phyloP scores from a whole-genome alignment of 2,797 vertebrate species.

The Sebastes cheni region DNA sequence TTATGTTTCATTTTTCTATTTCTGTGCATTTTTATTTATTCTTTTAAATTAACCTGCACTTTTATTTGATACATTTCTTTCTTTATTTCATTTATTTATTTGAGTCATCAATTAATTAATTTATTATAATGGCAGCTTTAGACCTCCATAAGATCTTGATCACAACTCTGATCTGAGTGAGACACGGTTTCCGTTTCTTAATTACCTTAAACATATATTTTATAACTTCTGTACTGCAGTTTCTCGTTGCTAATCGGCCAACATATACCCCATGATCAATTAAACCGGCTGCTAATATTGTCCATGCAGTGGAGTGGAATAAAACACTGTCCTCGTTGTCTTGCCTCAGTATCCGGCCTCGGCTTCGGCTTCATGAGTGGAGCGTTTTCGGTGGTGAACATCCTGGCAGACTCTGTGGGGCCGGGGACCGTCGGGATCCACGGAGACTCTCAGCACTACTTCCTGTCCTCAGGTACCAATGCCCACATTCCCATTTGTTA shows the following conservation, averaged over 20 bases:
- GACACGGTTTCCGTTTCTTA: neutral
- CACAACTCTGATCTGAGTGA: too few species aligned
- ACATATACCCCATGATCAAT: neutral
- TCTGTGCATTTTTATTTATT: too few species aligned
- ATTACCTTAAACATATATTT: neutral
- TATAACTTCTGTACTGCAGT: neutral
- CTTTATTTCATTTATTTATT: too few species aligned
- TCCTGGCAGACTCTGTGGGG: constrained; percentile 87
- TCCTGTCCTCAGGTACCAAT: constrained; percentile 85
- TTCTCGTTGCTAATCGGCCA: neutral
- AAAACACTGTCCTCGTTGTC: neutral
- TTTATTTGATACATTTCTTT: too few species aligned
- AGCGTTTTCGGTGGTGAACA: constrained; percentile 90
- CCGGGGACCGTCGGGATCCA: constrained; percentile 89
- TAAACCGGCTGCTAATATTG: neutral
- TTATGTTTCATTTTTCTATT: too few species aligned
- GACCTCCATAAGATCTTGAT: too few species aligned
- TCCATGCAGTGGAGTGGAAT: neutral
- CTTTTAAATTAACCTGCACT: too few species aligned
- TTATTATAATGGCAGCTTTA: too few species aligned
- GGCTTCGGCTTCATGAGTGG: constrained; percentile 93
- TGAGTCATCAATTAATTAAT: too few species aligned
- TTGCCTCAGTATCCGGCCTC: constrained; percentile 84
- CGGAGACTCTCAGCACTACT: constrained; percentile 90
- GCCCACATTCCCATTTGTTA: neutral